Evolutionary conservation across 2,888 invertebrate genomes (phyloP), one percentile per base, ranked within the genome.

Genomic region (Eulithis prunata): DNA sequence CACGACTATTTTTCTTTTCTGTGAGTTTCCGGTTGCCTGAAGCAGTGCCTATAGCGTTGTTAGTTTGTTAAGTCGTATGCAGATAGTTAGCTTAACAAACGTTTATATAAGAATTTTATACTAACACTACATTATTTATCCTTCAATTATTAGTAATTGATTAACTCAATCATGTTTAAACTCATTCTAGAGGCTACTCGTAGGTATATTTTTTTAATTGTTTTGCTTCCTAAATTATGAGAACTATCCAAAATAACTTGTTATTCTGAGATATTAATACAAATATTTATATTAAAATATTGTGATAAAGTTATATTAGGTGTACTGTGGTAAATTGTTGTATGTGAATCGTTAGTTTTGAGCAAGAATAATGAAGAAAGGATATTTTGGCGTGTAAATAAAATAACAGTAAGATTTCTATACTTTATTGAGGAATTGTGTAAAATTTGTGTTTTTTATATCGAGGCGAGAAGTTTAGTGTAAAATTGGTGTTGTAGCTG

Each of bases 351-450:
- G 47, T 68, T 53, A 62, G 65, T 62, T 70, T 66, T 58, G 66
- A 58, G 55, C 12, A 64, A 53, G 58, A 57, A 59, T 60, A 66
- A 59, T 53, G 41, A 41, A 60, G 45, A 58, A 51, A 53, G 32
- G 38, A 45, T 64, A 61, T 47, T 52, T 57, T 57, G 45, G 49
- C n/a, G 11, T 68, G 62, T 52, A 73, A 77, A 78, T 78, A 78
- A 81, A 80, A 76, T 64, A 80, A 80, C 78, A 76, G 79, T 68
- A 75, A 55, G 69, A 53, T 68, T 80, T 69, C 73, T 75, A 78
- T 81, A 81, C 69, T 89, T 90, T 89, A 89, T 89, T 89, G 78
- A 84, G 87, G 86, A 87, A 87, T 87, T 85, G 80, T 82, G 83
- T 84, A 83, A 82, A 81, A 79, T 75, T 80, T 74, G 77, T 82